Base-by-base conservation (phyloP, 2,797 vertebrate species). In the Neosilurus mollespiculum region DNA sequence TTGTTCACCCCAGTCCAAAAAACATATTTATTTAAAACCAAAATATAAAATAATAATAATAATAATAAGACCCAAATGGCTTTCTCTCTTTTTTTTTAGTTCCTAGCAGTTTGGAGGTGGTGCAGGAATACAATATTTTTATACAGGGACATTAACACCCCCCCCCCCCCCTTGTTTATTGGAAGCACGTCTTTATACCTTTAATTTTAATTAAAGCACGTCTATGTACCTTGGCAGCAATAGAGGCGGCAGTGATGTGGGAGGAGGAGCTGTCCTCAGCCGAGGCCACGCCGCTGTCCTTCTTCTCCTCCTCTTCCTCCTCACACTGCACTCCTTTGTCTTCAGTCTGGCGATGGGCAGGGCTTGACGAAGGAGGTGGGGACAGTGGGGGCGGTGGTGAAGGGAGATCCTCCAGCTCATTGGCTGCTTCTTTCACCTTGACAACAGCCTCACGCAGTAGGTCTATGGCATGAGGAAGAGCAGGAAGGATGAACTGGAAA, bases 401-500 rank as follows among this genome's bases (percentile, higher is more conserved):
- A 82, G 98, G 98, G 88, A 99, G 94, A 90, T 99, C 97, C 94
- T 99, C 98, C 93, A 99, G 94, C 91, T 99, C 98, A 82, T 98
- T 97, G 0, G 96, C 97, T 5, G 96, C 96, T 93, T 98, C 97
- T 93, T 99, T 99, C 90, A 98, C 96, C 94, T 98, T 98, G 90
- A 99, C 98, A 92, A 99, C 96, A n/a, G 98, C 98, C 88, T 99
- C 98, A 81, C 97, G 96, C 90, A 99, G 94, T 83, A 99, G 97
- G 91, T 99, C 98, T 89, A 99, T 99, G 93, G 98, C 98, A 2
- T 99, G 98, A 92, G 98, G 98, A 96, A 99, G 95, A 87, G 98
- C 98, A 81, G 98, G 98, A 90, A 99, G 95, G 95, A 99, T 99
- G 93, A 99, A 99, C 93, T 99, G 98, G 95, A 99, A 99, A 93